Percentiles rank a stretch among this genome's conserved stretches.
Evolutionary conservation across 2,797 vertebrate species (phyloP).

Genomic region (Bucorvus abyssinicus): DNA sequence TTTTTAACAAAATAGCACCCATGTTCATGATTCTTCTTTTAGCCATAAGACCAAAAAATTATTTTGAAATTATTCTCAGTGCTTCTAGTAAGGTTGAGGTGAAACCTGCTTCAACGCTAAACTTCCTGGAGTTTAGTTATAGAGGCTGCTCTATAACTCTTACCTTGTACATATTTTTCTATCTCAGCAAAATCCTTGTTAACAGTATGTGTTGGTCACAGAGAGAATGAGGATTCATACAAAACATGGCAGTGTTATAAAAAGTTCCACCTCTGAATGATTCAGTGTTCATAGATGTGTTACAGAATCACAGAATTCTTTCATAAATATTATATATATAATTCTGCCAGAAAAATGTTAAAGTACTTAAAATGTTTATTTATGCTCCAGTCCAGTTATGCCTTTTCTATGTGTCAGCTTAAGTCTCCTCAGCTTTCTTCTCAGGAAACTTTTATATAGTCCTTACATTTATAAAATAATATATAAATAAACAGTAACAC

Average conservation of each 20-base stretch:
- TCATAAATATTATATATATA: no score
- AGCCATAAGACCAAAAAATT: neutral
- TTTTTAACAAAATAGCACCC: neutral
- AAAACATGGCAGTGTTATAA: neutral
- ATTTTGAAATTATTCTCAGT: neutral
- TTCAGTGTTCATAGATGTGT: neutral
- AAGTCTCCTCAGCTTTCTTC: neutral
- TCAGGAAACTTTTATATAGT: neutral
- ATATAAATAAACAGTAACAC: neutral
- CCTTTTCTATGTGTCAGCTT: neutral
- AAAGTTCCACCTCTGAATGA: neutral
- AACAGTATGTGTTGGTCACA: neutral
- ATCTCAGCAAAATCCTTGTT: neutral
- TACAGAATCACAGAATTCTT: neutral
- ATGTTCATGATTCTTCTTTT: neutral
- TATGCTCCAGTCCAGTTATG: neutral
- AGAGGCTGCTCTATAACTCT: neutral
- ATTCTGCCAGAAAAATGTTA: neutral
- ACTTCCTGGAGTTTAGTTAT: neutral
- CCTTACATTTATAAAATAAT: neutral
- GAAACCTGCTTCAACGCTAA: neutral
- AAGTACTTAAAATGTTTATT: neutral
- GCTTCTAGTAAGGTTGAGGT: neutral
- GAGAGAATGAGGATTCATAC: neutral
- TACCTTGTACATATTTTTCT: neutral